Base-by-base conservation (phyloP, 2,797 vertebrate species). In the Rousettus madagascariensis region DNA sequence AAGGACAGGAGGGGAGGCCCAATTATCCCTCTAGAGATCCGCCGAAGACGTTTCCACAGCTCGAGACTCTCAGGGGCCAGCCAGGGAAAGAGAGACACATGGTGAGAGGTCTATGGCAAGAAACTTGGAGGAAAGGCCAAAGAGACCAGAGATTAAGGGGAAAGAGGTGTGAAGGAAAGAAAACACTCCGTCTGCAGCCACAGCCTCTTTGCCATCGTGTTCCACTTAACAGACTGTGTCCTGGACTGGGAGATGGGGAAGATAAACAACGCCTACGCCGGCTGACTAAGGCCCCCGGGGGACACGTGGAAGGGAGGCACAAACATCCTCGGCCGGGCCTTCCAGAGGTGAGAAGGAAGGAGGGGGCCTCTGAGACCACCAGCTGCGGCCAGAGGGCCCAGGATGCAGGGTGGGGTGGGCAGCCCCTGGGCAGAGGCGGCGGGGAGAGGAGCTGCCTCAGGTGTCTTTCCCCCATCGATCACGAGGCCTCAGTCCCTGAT, bases 141-240 rank as follows among this genome's bases (percentile, higher is more conserved):
- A 65, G 85, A 88, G 90, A 84, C 68, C 89, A 91, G 87, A 72
- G 19, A 68, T 72, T 59, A 94, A 95, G 87, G 74, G 83, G 57
- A 86, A 82, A 87, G 96, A 95, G 95, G 96, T 96, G 95, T 96
- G 94, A 96, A 90, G 41, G 93, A 95, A 86, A 92, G 95, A 94
- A 96, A 96, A 94, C 85, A 86, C 69, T 53, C 51, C 0, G 16
- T 91, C 87, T 12, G 43, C 11, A 75, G 94, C 13, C 0, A 2
- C 55, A 19, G 91, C 20, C 86, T 83, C 88, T 61, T 11, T 6
- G 1, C 68, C 87, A 53, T 63, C 3, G 0, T 86, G 94, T 84
- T 91, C 75, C 82, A 88, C 71, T 96, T 91, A 86, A 61, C 59
- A 75, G 75, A 51, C 92, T 13, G 28, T 11, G 53, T 85, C 92